Evolutionary conservation across 37 sponge, comb jelly and placozoan species (phyloP), one percentile per base, ranked within the genome.

Genomic region (Ephydatia muelleri): DNA sequence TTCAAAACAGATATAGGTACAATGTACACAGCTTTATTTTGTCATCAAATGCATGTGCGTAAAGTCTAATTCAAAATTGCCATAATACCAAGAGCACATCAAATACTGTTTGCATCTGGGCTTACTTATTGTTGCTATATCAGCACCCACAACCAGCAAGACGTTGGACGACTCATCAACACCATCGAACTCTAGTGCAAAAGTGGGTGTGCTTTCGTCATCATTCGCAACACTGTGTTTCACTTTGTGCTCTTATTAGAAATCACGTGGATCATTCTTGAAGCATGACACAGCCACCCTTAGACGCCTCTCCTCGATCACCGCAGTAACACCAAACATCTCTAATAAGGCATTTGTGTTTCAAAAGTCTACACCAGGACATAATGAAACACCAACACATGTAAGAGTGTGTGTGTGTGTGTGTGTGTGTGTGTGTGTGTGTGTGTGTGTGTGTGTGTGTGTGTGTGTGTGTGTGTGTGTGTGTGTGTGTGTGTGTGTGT

Each of bases 311-410:
- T 86, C 93, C 29, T 87, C 82, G 16, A 70, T 73, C 76, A 82
- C 83, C 11, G 38, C 86, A 19, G 65, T 70, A 0, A 80, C 85
- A 31, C 74, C 85, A n/a, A 73, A 49, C 26, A 70, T 83, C 26
- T 30, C 66, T 26, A 79, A 85, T 21, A 78, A 77, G 38, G 72
- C 79, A 6, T 90, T 94, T 85, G 91, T 94, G 21, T 94, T 94
- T 37, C 88, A 90, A 49, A 91, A 87, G 70, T 34, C 38, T 26
- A n/a, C 74, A 28, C 19, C 67, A 19, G 70, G 57, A 14, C 57
- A 57, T 14, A 57, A 21, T 57, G 57, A 57, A 13, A 65, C 80
- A 19, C 34, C 70, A 25, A 30, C 69, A 21, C 11, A 9, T 68
- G 38, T 68, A 68, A 81, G 31, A 11, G 29, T 14, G 19, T 14